phyloP scores from a whole-genome alignment of 1,140 invertebrate species.

The Drosophila fuyamai region DNA sequence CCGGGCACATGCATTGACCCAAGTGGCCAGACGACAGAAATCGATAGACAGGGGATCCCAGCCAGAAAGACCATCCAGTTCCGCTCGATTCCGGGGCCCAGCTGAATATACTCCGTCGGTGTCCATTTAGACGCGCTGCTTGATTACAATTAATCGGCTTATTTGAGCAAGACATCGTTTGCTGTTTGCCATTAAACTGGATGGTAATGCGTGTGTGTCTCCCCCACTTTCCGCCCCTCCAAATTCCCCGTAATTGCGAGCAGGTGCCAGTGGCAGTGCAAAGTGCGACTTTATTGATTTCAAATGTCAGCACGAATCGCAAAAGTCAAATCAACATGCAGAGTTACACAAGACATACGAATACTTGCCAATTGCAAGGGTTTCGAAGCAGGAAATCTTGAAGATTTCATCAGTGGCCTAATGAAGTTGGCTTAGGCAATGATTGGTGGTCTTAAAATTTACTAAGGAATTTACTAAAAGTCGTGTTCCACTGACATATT shows the following conservation, averaged over 20 bases:
- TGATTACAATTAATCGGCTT: constrained; percentile 84
- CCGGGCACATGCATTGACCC: constrained; percentile 61
- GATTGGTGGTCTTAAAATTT: not conserved
- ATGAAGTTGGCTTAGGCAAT: constrained; percentile 6
- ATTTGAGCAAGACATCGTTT: constrained; percentile 57
- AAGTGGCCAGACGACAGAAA: constrained; percentile 69
- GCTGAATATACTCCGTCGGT: constrained; percentile 20
- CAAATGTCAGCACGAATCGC: constrained; percentile 60
- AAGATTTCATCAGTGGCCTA: not conserved
- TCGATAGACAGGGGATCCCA: constrained; percentile 65
- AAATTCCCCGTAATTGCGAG: constrained; percentile 1
- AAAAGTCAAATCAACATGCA: constrained; percentile 32
- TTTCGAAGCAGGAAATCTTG: constrained; percentile 2
- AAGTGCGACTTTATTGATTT: constrained; percentile 72
- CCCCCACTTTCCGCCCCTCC: not conserved
- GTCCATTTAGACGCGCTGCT: constrained; percentile 55
- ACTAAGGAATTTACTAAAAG: not conserved
- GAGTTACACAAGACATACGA: constrained; percentile 26
- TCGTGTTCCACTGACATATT: constrained; percentile 3
- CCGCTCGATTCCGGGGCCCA: constrained; percentile 17
- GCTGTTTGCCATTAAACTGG: constrained; percentile 40
- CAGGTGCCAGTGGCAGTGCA: constrained; percentile 36
- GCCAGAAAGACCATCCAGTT: constrained; percentile 18
- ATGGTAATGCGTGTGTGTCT: constrained; percentile 29
- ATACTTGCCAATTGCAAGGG: constrained; percentile 1